Conservation (phyloP, 2,888 invertebrate genomes). For the Phyllotreta cruciferae region DNA sequence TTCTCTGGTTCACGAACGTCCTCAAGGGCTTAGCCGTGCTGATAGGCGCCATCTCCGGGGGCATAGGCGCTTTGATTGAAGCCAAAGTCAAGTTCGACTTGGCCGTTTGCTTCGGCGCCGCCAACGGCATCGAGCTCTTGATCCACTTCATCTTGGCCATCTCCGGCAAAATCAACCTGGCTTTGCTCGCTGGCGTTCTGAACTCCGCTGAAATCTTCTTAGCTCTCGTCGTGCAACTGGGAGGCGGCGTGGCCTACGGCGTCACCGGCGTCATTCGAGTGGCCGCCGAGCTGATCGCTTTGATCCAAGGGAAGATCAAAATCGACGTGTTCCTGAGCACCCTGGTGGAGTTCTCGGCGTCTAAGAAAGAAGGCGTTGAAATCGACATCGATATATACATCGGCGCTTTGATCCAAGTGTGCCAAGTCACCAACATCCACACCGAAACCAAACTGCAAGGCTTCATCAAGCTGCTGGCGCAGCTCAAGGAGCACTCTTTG, state of each 20-base stretch:
- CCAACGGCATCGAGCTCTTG: constrained; percentile 36
- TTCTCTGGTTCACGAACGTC: constrained; percentile 34
- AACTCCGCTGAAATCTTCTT: constrained; percentile 30
- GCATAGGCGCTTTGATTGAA: constrained; percentile 35
- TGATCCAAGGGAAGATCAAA: constrained; percentile 25
- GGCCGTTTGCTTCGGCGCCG: constrained; percentile 31
- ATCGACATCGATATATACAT: constrained; percentile 27
- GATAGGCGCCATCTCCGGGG: constrained; percentile 33
- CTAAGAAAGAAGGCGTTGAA: not conserved
- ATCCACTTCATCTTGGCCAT: constrained; percentile 37
- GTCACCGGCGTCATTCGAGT: constrained; percentile 38
- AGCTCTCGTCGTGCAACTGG: constrained; percentile 34
- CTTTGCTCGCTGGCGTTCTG: constrained; percentile 28
- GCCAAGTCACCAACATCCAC: constrained; percentile 14
- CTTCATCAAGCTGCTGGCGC: constrained; percentile 25
- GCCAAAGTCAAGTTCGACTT: constrained; percentile 38
- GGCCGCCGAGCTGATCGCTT: constrained; percentile 22
- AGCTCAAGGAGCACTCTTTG: constrained; percentile 29
- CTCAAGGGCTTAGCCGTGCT: constrained; percentile 35
- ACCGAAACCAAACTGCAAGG: constrained; percentile 19
- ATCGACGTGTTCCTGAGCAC: constrained; percentile 31
- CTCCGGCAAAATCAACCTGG: constrained; percentile 31
- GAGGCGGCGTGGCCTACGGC: constrained; percentile 35
- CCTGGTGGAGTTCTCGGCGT: constrained; percentile 31
- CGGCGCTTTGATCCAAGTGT: constrained; percentile 30